Conservation (phyloP, 2,113 vertebrate species). For the Sturnus vulgaris region DNA sequence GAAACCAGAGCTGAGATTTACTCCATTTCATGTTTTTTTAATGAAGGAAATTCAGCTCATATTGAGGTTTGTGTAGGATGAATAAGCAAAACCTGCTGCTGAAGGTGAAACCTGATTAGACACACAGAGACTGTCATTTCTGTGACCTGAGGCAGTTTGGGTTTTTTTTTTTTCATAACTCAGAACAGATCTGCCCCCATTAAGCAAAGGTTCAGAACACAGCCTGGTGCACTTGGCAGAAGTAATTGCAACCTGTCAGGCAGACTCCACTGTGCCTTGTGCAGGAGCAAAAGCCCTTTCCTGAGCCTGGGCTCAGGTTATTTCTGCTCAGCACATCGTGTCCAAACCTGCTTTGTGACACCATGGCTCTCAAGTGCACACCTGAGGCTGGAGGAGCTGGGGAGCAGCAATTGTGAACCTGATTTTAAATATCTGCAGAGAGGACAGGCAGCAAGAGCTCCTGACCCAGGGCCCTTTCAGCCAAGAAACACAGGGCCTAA, state of each 20-base stretch:
- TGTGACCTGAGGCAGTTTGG: constrained; percentile 28
- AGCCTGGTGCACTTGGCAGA: constrained; percentile 38
- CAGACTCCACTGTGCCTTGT: not conserved
- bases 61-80: constrained; percentile 14
- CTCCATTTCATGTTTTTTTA: not conserved
- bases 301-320: not conserved
- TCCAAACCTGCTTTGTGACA: not conserved
- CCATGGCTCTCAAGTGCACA: not conserved
- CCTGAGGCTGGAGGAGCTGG: not conserved
- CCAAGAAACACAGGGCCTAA: not conserved
- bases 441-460: not conserved
- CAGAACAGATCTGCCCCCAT: constrained; percentile 53
- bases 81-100: constrained; percentile 37
- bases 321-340: not conserved
- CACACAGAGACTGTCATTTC: not conserved
- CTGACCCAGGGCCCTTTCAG: not conserved
- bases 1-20: constrained; percentile 4
- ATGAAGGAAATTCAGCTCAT: not conserved
- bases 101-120: constrained; percentile 49
- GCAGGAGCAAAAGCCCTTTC: not conserved
- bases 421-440: not conserved
- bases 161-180: not conserved
- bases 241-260: constrained; percentile 59
- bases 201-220: constrained; percentile 42
- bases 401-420: accelerated